phyloP scores from a whole-genome alignment of 2,797 vertebrate species.

The Hylomyscus alleni region DNA sequence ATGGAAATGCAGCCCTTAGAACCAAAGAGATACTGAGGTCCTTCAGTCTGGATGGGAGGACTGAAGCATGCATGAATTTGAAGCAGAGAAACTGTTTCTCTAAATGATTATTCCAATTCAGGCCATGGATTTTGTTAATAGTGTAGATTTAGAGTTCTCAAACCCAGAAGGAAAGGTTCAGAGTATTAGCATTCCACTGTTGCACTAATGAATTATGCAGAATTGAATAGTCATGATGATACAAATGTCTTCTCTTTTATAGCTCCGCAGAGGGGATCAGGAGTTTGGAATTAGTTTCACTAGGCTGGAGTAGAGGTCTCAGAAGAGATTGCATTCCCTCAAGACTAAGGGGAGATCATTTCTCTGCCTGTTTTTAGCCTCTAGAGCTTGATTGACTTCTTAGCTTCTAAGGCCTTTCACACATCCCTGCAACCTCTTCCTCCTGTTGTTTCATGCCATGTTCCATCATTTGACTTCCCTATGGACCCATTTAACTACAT shows the following conservation, averaged over 20 bases:
- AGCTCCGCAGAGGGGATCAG: neutral
- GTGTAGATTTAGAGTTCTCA: neutral
- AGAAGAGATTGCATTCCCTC: neutral
- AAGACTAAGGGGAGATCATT: neutral
- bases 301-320: neutral
- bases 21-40: neutral
- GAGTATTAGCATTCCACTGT: neutral
- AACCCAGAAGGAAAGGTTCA: neutral
- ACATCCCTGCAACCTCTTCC: neutral
- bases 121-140: neutral
- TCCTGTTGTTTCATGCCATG: neutral
- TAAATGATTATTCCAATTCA: constrained; percentile 43
- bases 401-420: neutral
- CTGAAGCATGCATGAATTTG: neutral
- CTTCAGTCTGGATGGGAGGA: neutral
- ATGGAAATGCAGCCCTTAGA: neutral
- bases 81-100: neutral
- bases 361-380: neutral
- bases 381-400: too few species aligned
- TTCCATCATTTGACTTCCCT: neutral
- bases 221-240: neutral
- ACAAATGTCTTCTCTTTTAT: neutral
- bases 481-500: neutral
- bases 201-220: neutral
- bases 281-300: neutral